Evolutionary conservation across 1,140 invertebrate genomes (phyloP), one percentile per base, ranked within the genome.

Genomic region (Zaprionus ornatus): DNA sequence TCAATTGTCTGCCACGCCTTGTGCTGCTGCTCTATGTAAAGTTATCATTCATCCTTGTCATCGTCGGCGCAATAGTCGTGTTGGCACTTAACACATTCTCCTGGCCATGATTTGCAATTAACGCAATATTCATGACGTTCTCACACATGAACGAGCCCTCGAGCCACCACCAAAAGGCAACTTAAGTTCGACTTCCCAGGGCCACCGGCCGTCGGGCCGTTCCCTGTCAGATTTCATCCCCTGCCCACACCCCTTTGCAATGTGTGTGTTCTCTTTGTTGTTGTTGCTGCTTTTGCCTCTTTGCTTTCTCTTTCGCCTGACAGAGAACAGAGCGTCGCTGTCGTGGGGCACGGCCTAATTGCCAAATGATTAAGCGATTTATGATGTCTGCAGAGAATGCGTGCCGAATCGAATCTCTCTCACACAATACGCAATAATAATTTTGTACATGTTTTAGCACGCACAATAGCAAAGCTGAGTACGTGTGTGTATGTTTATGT

Each of bases 341-440:
- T 57, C 55, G 74, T 65, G 67, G 75, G 64, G 70, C 80, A 70
- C 76, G 57, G 77, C 85, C 90, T 91, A 91, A 91, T 91, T 91
- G 90, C 86, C 90, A 91, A 91, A 91, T 91, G 90, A 91, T 91
- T 91, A 91, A 91, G 90, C 90, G 90, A 91, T 91, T 91, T 91
- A 90, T 91, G 90, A 90, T 91, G 90, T 91, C 74, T 83, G 80
- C 80, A 67, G 74, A 82, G 84, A 88, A 88, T 90, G 84, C 84
- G 84, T 90, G 61, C 50, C 84, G 79, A 88, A 90, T 90, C 61
- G 66, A 50, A 23, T 50, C 12, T 69, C 48, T 35, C 29, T 25
- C 7, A n/a, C 54, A 66, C 60, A 63, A 59, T 19, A 60, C 80
- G 84, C 86, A 90, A 88, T 82, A 76, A 87, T 82, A 88, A 88